Conservation (phyloP, 2,888 invertebrate genomes). For the Artemia sinica region DNA sequence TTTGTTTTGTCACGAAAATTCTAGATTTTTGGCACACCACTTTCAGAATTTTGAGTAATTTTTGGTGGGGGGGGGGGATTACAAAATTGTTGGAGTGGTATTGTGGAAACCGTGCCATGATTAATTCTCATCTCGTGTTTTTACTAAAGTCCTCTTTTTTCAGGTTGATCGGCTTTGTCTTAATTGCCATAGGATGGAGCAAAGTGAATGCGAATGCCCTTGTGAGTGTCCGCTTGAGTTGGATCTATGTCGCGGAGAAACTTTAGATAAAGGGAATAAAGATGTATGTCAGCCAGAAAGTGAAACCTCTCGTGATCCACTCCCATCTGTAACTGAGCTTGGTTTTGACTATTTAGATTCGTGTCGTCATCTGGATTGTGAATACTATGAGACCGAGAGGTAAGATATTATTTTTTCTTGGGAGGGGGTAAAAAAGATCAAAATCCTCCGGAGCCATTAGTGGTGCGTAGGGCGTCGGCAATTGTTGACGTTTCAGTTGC, state of each 20-base stretch:
- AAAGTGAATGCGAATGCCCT: constrained; percentile 83
- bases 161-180: constrained; percentile 63
- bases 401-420: not conserved
- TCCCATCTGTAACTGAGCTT: constrained; percentile 16
- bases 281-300: constrained; percentile 19
- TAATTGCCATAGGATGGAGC: constrained; percentile 84
- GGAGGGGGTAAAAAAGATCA: too few species aligned
- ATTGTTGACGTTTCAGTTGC: too few species aligned
- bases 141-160: not conserved
- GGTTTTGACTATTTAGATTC: constrained; percentile 28
- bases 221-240: constrained; percentile 60
- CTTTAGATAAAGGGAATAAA: constrained; percentile 23
- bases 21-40: too few species aligned
- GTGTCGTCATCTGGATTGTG: constrained; percentile 51
- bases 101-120: not conserved
- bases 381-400: constrained; percentile 30
- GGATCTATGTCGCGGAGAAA: constrained; percentile 34
- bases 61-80: too few species aligned
- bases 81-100: not conserved
- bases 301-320: constrained; percentile 23
- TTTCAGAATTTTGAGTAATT: too few species aligned
- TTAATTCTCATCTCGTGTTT: not conserved
- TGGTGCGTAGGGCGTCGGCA: too few species aligned
- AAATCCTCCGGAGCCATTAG: too few species aligned
- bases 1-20: too few species aligned